These are phyloP conservation scores for Anisognathus igniventris DNA, from an alignment of 2,797 vertebrate species.

Conservation along the genomic window DNA sequence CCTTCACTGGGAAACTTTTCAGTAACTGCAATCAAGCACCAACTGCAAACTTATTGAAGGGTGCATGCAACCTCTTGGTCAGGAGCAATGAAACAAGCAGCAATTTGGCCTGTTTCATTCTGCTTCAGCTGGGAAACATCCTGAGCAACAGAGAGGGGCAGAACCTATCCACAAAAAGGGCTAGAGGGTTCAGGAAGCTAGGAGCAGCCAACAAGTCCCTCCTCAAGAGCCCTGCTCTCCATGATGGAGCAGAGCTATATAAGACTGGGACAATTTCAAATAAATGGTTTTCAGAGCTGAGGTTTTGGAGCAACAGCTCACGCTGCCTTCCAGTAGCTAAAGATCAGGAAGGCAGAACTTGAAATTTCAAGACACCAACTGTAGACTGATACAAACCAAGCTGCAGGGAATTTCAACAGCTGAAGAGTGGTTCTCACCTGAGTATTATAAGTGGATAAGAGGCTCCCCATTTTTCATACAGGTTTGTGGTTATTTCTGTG, in stretches of 20 bases:
- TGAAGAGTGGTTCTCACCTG: constrained; percentile 67
- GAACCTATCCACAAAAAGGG: neutral
- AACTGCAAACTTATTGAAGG: neutral
- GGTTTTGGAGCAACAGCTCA: neutral
- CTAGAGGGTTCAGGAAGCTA: neutral
- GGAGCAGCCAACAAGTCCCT: neutral
- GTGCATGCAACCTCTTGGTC: constrained; percentile 34
- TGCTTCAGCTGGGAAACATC: constrained; percentile 59
- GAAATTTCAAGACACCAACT: neutral
- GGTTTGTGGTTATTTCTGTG: constrained; percentile 68
- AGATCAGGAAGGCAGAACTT: neutral
- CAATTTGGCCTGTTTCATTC: constrained; percentile 22
- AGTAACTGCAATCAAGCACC: neutral
- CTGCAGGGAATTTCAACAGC: constrained; percentile 66
- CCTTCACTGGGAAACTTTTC: neutral
- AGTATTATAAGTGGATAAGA: constrained; percentile 53
- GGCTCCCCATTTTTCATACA: constrained; percentile 63
- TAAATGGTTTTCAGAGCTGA: neutral
- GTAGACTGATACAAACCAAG: constrained; percentile 35
- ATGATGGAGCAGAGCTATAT: neutral
- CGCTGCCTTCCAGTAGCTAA: neutral
- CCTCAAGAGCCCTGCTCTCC: neutral
- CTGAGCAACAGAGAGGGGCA: constrained; percentile 8
- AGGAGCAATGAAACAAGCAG: constrained; percentile 50
- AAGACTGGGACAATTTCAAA: neutral